phyloP scores from a whole-genome alignment of 2,888 invertebrate species.

The Polyommatus icarus region DNA sequence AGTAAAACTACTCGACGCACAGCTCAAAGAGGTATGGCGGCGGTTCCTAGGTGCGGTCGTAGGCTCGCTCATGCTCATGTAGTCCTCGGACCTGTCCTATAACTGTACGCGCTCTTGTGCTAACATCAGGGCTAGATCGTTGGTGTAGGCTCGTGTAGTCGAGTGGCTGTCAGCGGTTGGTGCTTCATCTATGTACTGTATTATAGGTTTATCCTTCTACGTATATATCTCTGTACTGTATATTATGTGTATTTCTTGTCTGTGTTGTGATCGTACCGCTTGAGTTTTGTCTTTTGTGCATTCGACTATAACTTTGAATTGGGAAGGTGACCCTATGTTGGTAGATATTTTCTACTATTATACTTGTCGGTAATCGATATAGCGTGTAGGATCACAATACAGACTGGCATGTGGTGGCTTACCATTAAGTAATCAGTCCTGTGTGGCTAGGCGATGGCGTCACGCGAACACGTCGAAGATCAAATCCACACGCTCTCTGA shows the following conservation, averaged over 20 bases:
- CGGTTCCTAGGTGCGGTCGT: conserved; percentile 62
- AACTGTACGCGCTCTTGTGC: conserved; percentile 33
- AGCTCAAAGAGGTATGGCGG: conserved; percentile 93
- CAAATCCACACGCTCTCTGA: conserved; percentile 86
- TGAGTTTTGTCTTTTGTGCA: conserved; percentile 35
- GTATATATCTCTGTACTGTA: conserved; percentile 65
- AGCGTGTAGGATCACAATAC: conserved; percentile 57
- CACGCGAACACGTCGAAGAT: conserved; percentile 86
- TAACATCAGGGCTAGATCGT: conserved; percentile 52
- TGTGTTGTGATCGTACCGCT: conserved; percentile 71
- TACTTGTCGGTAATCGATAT: neutral
- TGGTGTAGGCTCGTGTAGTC: conserved; percentile 67
- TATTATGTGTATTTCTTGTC: conserved; percentile 56
- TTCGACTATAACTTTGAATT: neutral
- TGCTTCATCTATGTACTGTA: conserved; percentile 72
- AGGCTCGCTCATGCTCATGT: conserved; percentile 65
- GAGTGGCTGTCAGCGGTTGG: conserved; percentile 71
- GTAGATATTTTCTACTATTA: neutral
- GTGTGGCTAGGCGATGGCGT: conserved; percentile 85
- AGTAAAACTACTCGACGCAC: conserved; percentile 93
- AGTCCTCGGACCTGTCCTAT: conserved; percentile 43
- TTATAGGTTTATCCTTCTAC: conserved; percentile 60
- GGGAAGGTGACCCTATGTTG: neutral
- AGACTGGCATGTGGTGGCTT: conserved; percentile 63
- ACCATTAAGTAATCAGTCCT: conserved; percentile 71